These are phyloP conservation scores for Apamea epomidion DNA, from an alignment of 2,888 invertebrate species.

Conservation along the genomic window DNA sequence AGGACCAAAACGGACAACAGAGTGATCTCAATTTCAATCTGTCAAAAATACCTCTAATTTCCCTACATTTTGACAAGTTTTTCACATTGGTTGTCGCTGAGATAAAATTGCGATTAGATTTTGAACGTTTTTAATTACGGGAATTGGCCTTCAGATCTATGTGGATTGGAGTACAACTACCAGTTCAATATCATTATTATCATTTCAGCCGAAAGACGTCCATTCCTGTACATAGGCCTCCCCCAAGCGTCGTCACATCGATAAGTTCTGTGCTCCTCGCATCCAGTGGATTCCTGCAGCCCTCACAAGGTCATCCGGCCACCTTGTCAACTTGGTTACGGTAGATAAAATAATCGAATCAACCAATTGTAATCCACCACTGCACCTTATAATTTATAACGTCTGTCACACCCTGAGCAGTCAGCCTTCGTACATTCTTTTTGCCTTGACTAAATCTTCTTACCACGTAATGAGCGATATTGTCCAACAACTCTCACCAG, in stretches of 20 bases:
- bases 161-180: not conserved
- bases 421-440: not conserved
- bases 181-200: not conserved
- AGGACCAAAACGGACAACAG: constrained; percentile 1
- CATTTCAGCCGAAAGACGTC: not conserved
- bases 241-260: not conserved
- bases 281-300: not conserved
- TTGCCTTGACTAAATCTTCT: not conserved
- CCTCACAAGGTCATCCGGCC: not conserved
- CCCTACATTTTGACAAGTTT: not conserved
- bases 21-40: not conserved
- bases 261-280: not conserved
- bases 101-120: not conserved
- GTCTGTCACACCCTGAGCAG: not conserved
- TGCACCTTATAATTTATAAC: not conserved
- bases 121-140: not conserved
- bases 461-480: not conserved
- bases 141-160: not conserved
- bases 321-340: not conserved
- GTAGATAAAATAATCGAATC: not conserved
- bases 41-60: not conserved
- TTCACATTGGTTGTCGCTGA: not conserved
- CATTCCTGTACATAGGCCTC: not conserved
- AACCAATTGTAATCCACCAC: not conserved
- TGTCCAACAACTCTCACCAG: not conserved